Conservation (phyloP, 2,113 vertebrate species). For the Neotoma lepida region DNA sequence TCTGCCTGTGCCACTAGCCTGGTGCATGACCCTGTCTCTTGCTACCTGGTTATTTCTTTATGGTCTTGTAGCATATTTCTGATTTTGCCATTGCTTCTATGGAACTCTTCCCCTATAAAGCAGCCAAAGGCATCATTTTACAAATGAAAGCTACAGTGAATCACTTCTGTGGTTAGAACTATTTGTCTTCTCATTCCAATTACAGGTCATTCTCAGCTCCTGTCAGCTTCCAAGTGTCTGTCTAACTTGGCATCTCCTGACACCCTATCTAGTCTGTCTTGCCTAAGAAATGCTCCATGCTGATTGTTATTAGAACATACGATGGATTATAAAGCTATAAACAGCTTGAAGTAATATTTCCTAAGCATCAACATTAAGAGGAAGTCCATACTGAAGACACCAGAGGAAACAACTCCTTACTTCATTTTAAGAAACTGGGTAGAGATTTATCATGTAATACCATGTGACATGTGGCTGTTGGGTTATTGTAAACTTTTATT, state of each 20-base stretch:
- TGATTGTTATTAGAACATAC: not conserved
- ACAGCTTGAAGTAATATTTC: not conserved
- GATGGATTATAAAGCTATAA: not conserved
- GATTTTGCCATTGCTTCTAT: not conserved
- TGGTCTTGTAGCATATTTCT: not conserved
- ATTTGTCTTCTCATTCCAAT: not conserved
- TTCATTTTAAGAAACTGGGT: not conserved
- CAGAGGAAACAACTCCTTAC: not conserved
- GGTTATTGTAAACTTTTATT: not conserved
- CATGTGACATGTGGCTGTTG: not conserved
- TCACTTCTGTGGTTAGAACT: not conserved
- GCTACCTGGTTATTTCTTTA: not conserved
- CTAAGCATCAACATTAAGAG: not conserved
- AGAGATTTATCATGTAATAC: not conserved
- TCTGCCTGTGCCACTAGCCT: not conserved
- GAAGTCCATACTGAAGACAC: not conserved
- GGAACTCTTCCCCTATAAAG: not conserved
- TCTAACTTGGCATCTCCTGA: not conserved
- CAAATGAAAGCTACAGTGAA: not conserved
- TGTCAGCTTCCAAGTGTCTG: not conserved
- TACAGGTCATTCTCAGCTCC: not conserved
- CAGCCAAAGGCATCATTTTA: not conserved
- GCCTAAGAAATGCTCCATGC: not conserved
- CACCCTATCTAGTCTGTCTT: not conserved
- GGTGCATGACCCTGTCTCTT: accelerated